These are phyloP conservation scores for Cerceris rybyensis DNA, from an alignment of 2,888 invertebrate species.

Conservation along the genomic window DNA sequence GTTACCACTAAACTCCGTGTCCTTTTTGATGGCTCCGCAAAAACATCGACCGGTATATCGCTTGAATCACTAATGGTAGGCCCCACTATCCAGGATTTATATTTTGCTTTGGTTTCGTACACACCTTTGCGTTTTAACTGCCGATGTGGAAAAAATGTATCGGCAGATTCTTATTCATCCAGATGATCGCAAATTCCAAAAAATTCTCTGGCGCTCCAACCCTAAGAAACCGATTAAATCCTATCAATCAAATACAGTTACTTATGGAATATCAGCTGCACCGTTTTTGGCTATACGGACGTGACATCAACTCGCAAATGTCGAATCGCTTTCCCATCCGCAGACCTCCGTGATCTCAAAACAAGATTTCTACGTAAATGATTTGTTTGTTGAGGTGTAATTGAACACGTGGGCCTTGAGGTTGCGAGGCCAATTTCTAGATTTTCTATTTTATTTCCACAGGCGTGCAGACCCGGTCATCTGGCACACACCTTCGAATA, in stretches of 20 bases:
- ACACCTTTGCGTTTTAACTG: constrained; percentile 5
- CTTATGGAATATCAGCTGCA: constrained; percentile 8
- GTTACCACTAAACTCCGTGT: constrained; percentile 20
- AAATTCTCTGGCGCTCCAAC: constrained; percentile 1
- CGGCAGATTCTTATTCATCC: background rate
- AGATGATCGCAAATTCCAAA: background rate
- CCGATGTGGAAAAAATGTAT: constrained; percentile 31
- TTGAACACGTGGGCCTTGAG: no score
- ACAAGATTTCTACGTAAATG: constrained; percentile 45
- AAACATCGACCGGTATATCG: background rate
- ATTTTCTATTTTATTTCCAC: no score
- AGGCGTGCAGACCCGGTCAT: no score
- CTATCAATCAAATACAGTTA: constrained; percentile 8
- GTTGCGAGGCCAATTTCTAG: no score
- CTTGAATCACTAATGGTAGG: constrained; percentile 6
- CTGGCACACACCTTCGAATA: no score
- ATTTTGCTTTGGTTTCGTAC: background rate
- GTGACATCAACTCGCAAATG: constrained; percentile 6
- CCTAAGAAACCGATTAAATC: background rate
- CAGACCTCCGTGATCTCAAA: background rate
- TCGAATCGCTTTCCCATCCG: background rate
- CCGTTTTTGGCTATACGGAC: constrained; percentile 19
- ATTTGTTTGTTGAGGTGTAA: no score
- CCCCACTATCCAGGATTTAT: constrained; percentile 15
- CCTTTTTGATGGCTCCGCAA: constrained; percentile 28